phyloP scores from a whole-genome alignment of 2,113 vertebrate genomes.

The Mola mola region DNA sequence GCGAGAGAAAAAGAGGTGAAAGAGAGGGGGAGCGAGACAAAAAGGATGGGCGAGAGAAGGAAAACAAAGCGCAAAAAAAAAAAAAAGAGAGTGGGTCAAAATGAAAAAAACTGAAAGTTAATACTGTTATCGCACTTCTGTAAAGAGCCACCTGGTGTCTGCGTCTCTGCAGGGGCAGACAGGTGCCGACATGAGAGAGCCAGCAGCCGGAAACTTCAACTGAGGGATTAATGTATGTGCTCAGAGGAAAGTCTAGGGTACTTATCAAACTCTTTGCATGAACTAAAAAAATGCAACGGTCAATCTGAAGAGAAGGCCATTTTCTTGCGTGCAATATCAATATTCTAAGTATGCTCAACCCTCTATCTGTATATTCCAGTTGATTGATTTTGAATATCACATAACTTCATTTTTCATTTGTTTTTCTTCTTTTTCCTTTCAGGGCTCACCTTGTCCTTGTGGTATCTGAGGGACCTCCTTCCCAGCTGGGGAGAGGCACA shows the following conservation, averaged over 20 bases:
- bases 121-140: slow-evolving; percentile 64
- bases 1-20: slow-evolving; percentile 16
- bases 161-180: slow-evolving; percentile 40
- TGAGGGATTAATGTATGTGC: slow-evolving; percentile 52
- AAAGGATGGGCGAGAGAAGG: slow-evolving; percentile 2
- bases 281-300: slow-evolving; percentile 30
- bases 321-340: slow-evolving; percentile 19
- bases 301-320: slow-evolving; percentile 14
- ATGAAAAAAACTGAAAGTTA: slow-evolving; percentile 41
- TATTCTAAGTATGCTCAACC: no score
- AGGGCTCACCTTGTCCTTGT: slow-evolving; percentile 86
- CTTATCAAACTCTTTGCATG: slow-evolving; percentile 37
- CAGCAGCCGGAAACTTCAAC: slow-evolving; percentile 61
- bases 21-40: not conserved
- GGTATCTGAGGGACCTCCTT: slow-evolving; percentile 91
- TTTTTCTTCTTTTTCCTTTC: not conserved
- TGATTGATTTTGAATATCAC: not conserved
- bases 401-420: not conserved
- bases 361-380: slow-evolving; percentile 5
- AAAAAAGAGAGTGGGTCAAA: slow-evolving; percentile 43
- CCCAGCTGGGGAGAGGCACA: slow-evolving; percentile 88
- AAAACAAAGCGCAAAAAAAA: not conserved
- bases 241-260: slow-evolving; percentile 41
- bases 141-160: slow-evolving; percentile 68
- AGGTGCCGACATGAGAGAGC: slow-evolving; percentile 51